phyloP scores from a whole-genome alignment of 1,140 invertebrate species.

The Drosophila simulans region DNA sequence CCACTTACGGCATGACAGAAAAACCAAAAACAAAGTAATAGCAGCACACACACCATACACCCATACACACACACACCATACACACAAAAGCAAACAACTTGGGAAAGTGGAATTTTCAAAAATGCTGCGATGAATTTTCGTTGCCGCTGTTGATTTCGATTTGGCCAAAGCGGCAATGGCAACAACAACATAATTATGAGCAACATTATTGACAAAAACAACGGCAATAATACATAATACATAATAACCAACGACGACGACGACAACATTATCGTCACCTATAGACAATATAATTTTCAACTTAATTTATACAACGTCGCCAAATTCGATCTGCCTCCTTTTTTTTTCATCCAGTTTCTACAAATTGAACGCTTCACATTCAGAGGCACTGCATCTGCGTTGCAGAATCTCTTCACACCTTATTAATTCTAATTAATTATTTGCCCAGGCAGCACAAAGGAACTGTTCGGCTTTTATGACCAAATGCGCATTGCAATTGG shows the following conservation, averaged over 20 bases:
- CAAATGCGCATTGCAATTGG: constrained; percentile 36
- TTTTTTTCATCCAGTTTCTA: neutral
- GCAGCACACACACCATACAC: neutral
- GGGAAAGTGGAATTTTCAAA: constrained; percentile 80
- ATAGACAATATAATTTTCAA: constrained; percentile 79
- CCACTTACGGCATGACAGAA: constrained; percentile 79
- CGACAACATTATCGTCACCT: constrained; percentile 81
- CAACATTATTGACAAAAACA: constrained; percentile 50
- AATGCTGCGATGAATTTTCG: constrained; percentile 52
- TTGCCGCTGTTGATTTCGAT: constrained; percentile 34
- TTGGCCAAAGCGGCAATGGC: constrained; percentile 53
- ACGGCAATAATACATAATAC: constrained; percentile 56
- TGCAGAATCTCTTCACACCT: constrained; percentile 37
- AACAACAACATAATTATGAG: constrained; percentile 80
- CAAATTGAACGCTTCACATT: constrained; percentile 12
- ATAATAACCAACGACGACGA: constrained; percentile 50
- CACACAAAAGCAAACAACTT: constrained; percentile 52
- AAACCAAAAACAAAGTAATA: constrained; percentile 64
- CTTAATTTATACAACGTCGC: constrained; percentile 73
- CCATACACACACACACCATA: neutral
- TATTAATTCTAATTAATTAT: constrained; percentile 44
- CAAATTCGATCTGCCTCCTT: constrained; percentile 39
- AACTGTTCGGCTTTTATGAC: constrained; percentile 8
- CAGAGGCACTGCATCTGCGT: neutral
- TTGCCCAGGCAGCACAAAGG: constrained; percentile 3